These are phyloP conservation scores for Tenebrosternarchus preto DNA, from an alignment of 2,113 vertebrate genomes.

Conservation along the genomic window DNA sequence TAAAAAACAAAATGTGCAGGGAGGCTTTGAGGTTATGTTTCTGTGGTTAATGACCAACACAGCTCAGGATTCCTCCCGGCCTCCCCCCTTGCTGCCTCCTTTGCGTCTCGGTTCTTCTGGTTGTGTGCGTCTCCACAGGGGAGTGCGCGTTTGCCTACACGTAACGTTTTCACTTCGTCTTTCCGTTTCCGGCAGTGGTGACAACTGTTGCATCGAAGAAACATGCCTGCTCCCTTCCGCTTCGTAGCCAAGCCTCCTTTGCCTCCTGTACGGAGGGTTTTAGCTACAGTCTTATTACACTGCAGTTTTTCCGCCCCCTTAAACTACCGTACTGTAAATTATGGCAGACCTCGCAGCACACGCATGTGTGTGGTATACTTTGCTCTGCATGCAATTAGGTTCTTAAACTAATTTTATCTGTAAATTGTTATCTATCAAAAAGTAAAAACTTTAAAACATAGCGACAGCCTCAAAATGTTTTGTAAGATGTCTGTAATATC, in stretches of 20 bases:
- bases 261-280: constrained; percentile 37
- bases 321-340: constrained; percentile 9
- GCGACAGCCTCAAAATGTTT: neutral
- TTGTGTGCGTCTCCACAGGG: constrained; percentile 16
- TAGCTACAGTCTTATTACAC: constrained; percentile 30
- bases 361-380: constrained; percentile 17
- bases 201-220: constrained; percentile 21
- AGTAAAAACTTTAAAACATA: neutral
- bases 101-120: constrained; percentile 5
- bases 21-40: constrained; percentile 27
- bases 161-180: constrained; percentile 31
- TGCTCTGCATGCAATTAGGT: neutral
- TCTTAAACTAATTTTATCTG: too few species aligned
- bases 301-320: constrained; percentile 6
- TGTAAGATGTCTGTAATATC: neutral
- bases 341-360: neutral
- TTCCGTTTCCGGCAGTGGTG: constrained; percentile 15
- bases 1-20: neutral
- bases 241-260: constrained; percentile 18
- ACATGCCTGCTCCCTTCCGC: constrained; percentile 38
- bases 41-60: constrained; percentile 34
- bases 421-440: neutral
- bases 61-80: constrained; percentile 25
- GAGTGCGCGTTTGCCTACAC: constrained; percentile 12
- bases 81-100: constrained; percentile 10